Base-by-base conservation (phyloP, 1,140 invertebrate genomes). In the Orussus abietinus region DNA sequence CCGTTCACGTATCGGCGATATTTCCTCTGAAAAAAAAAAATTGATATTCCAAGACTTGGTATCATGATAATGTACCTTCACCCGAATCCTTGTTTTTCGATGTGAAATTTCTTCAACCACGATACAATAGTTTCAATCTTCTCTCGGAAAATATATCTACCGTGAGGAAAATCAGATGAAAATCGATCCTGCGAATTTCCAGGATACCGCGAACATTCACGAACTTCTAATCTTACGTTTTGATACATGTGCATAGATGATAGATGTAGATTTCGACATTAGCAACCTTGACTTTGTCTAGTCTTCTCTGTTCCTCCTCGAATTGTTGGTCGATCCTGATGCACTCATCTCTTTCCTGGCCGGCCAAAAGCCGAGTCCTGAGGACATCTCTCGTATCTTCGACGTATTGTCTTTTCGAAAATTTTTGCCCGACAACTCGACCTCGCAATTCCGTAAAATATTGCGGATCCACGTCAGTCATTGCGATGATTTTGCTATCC, bases 401-500 rank as follows among this genome's bases (percentile, higher is more conserved):
- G 14, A 82, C 70, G 33, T 84, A 82, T 19, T 72, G 59, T 22
- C 59, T 53, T 22, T 76, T 59, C 19, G 75, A 77, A 36, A 74
- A 74, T 32, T 74, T 74, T 10, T 78, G 74, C 42, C 74, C 62
- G 3, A 77, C 74, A 2, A 75, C 61, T 38, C 75, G 60, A 25
- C 76, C 79, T 56, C 75, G 72, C 2, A 83, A 62, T 49, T 79
- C 63, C 4, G 72, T 75, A 53, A 78, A 84, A 54, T 75, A 84
- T 19, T 76, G 62, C 2, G 81, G 79, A 64, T 83, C 80, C 2
- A 83, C 64, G 48, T 83, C 77, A 3, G 64, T 66, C 14, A 65
- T 61, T 6, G 57, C 51, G 3, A 46, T 54, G 5, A n/a, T n/a
- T n/a, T n/a, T n/a, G n/a, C n/a, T n/a, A n/a, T 32, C 17, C 7